Percentiles rank a stretch among this genome's conserved stretches.
These are phyloP conservation scores for Pangasianodon hypophthalmus DNA, from an alignment of 2,113 vertebrate species.

Conservation along the genomic window DNA sequence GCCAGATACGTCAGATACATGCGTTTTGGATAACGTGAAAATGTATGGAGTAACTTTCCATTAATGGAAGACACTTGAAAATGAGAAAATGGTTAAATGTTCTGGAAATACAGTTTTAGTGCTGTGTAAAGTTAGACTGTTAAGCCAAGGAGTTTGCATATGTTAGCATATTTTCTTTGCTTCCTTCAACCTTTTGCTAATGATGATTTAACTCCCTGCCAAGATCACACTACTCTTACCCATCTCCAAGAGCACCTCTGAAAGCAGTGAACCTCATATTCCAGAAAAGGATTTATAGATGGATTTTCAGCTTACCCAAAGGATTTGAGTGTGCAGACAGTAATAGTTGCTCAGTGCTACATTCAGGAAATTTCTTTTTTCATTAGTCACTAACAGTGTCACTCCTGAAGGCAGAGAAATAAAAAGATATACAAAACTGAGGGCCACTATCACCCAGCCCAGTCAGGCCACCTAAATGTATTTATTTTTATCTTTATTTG, in stretches of 20 bases:
- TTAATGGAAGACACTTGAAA: neutral
- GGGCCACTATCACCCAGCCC: neutral
- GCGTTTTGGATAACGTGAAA: neutral
- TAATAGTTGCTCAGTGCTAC: neutral
- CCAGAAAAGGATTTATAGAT: neutral
- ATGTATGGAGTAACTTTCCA: neutral
- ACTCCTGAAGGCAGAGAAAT: neutral
- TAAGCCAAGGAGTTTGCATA: neutral
- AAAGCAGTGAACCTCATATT: slow-evolving; percentile 8
- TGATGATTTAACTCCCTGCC: neutral
- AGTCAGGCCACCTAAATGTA: neutral
- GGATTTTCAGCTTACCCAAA: slow-evolving; percentile 6
- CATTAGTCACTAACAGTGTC: neutral
- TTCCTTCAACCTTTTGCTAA: neutral
- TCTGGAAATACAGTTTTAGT: neutral
- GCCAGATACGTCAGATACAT: neutral
- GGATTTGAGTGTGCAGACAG: neutral
- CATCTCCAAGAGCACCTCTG: neutral
- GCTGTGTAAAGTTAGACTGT: neutral
- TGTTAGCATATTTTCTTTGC: neutral
- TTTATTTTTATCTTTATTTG: neutral
- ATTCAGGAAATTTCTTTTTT: neutral
- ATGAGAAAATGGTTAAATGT: neutral
- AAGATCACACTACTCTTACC: neutral
- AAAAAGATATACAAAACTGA: neutral